Evolutionary conservation across 2,888 invertebrate species (phyloP), one percentile per base, ranked within the genome.

Genomic region (Latheticus oryzae): DNA sequence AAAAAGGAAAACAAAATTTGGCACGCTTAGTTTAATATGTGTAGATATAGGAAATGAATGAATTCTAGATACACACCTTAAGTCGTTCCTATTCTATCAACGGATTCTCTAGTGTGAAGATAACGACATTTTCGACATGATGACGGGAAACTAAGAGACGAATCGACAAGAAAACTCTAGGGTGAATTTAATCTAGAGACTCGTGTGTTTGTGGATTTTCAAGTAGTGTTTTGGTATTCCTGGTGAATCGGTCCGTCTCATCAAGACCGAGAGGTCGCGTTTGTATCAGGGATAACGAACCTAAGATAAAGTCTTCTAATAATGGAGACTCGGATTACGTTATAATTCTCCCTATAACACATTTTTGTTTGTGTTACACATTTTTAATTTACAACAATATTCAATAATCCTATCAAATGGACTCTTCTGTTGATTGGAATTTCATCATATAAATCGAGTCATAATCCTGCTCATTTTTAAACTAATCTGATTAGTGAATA

Each of bases 161-260:
- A 75, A 75, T 77, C 76, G 77, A 75, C 76, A 75, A 69, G 73
- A 73, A 74, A 73, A 76, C 73, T 73, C 73, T 67, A 71, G 76
- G 75, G 74, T 70, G 76, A 77, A 77, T 77, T 77, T 77, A 77
- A 77, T 77, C 76, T 75, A 70, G 73, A 69, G 69, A 61, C 67
- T 70, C 68, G 73, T 68, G 73, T 76, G 76, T 78, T 76, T 75
- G 76, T 75, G 76, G 78, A 77, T 78, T 78, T 75, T 75, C 76
- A 77, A 78, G 77, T 77, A 76, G 77, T 76, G 75, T 77, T 77
- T 77, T 74, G 74, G 77, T 78, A 78, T 78, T 78, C 78, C 71
- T 71, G 52, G 61, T 59, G 65, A 72, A 73, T 77, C 69, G 73
- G 70, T 70, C 69, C 72, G 73, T 74, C 74, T 77, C 76, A 76